Conservation (phyloP, 1,140 invertebrate species). For the Drosophila littoralis region DNA sequence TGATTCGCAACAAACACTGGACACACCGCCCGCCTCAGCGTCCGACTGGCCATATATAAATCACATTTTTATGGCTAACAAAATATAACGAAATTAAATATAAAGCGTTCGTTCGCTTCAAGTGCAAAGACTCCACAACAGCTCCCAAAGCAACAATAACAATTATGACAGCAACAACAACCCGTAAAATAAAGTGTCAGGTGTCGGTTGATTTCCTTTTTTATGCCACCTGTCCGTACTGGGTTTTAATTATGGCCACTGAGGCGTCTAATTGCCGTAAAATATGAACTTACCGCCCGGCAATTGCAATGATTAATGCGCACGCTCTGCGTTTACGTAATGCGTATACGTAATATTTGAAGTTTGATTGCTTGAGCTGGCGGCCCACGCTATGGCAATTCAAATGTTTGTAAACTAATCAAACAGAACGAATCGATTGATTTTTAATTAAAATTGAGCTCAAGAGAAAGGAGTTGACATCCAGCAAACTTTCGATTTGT, state of each 20-base stretch:
- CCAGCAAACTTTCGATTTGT: neutral
- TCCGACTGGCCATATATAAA: constrained; percentile 3
- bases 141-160: constrained; percentile 50
- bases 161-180: constrained; percentile 32
- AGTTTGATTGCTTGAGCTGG: constrained; percentile 8
- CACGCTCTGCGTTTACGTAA: constrained; percentile 29
- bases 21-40: constrained; percentile 12
- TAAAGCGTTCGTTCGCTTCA: constrained; percentile 17
- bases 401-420: constrained; percentile 4
- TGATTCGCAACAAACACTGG: constrained; percentile 32
- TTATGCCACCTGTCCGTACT: constrained; percentile 13
- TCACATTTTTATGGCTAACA: constrained; percentile 39
- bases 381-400: neutral
- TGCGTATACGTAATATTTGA: constrained; percentile 21
- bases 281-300: constrained; percentile 29
- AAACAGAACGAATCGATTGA: constrained; percentile 25
- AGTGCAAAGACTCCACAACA: constrained; percentile 40
- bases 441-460: constrained; percentile 36
- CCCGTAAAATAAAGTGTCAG: constrained; percentile 32
- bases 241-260: constrained; percentile 39
- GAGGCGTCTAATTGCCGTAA: constrained; percentile 54
- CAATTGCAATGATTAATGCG: constrained; percentile 35
- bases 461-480: neutral
- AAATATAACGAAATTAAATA: constrained; percentile 41
- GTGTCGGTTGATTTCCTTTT: constrained; percentile 20